Percentiles rank a stretch among this genome's conserved stretches.
phyloP scores from a whole-genome alignment of 1,140 invertebrate genomes.

The Drosophila setifemur region DNA sequence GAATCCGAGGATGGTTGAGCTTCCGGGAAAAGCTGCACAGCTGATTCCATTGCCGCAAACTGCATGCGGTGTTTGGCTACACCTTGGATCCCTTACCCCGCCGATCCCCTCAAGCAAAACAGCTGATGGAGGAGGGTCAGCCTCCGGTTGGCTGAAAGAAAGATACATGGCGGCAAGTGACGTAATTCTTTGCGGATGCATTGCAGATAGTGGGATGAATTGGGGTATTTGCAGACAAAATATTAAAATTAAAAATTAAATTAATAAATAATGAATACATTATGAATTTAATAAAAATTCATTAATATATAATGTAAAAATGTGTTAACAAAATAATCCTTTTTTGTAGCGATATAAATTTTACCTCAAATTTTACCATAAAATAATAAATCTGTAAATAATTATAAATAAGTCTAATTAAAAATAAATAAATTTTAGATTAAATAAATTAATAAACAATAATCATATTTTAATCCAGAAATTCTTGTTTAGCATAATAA shows the following conservation, averaged over 20 bases:
- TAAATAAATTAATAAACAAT: no score
- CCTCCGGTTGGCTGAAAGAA: conserved; percentile 33
- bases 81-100: background rate
- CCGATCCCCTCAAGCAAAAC: conserved; percentile 13
- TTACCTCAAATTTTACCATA: no score
- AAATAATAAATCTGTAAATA: background rate
- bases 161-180: conserved; percentile 66
- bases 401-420: no score
- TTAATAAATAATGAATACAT: background rate
- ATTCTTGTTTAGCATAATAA: no score
- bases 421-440: no score
- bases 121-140: conserved; percentile 49
- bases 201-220: conserved; percentile 12
- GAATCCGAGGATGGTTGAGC: background rate
- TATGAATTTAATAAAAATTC: no score
- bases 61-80: conserved; percentile 30
- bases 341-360: no score
- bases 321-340: no score
- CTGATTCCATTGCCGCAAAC: conserved; percentile 36
- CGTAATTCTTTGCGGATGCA: conserved; percentile 49
- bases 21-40: conserved; percentile 42
- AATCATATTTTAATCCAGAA: no score
- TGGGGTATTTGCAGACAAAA: background rate
- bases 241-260: background rate
- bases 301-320: no score